phyloP scores from a whole-genome alignment of 2,797 vertebrate species.

The Mormyrops attenuatus region DNA sequence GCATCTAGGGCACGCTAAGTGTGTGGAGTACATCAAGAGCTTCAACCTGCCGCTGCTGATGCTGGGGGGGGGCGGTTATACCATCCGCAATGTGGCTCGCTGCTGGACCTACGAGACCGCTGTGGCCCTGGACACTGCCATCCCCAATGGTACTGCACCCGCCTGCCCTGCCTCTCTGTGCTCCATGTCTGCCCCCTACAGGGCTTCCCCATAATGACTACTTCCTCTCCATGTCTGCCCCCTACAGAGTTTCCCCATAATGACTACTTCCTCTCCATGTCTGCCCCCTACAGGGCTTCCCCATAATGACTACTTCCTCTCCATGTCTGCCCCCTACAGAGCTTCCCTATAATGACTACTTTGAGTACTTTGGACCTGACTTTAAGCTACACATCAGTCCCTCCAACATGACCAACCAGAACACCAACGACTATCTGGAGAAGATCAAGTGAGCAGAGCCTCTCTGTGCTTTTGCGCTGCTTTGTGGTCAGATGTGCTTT shows the following conservation, averaged over 20 bases:
- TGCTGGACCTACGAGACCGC: constrained; percentile 97
- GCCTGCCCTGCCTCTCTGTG: neutral
- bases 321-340: constrained; percentile 37
- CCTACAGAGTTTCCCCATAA: constrained; percentile 79
- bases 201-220: constrained; percentile 95
- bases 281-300: too few species aligned
- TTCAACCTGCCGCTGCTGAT: constrained; percentile 95
- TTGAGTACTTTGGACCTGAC: constrained; percentile 95
- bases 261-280: constrained; percentile 72
- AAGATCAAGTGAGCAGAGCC: constrained; percentile 82
- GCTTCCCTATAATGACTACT: constrained; percentile 95
- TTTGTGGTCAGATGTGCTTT: neutral
- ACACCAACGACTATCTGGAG: constrained; percentile 92
- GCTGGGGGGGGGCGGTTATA: constrained; percentile 94
- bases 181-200: constrained; percentile 34
- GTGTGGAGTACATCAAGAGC: constrained; percentile 94
- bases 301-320: too few species aligned
- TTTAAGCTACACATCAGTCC: constrained; percentile 98
- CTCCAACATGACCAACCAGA: constrained; percentile 99
- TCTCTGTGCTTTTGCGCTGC: neutral
- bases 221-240: constrained; percentile 50
- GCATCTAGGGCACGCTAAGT: constrained; percentile 84
- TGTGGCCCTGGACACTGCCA: constrained; percentile 86
- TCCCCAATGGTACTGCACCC: constrained; percentile 74
- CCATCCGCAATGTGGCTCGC: constrained; percentile 89